These are phyloP conservation scores for Saccostrea echinata DNA, from an alignment of 1,140 invertebrate species.

Conservation along the genomic window DNA sequence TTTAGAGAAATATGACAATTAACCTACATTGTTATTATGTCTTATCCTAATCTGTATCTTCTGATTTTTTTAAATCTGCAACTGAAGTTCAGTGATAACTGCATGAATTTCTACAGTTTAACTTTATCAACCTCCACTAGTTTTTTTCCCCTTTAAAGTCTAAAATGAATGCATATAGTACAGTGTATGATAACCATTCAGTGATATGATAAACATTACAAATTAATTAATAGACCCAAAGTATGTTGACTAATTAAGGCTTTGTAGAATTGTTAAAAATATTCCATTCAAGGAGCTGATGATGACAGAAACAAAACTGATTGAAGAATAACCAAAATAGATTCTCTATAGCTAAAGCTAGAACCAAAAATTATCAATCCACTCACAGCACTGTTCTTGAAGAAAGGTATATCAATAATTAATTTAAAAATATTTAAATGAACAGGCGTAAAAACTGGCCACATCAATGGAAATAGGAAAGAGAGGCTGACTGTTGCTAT, in stretches of 20 bases:
- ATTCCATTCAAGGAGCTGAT: not conserved
- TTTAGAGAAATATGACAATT: no score
- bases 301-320: not conserved
- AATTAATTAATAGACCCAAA: not conserved
- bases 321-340: not conserved
- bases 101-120: not conserved
- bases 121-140: not conserved
- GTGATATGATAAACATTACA: not conserved
- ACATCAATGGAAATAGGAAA: not conserved
- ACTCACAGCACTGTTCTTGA: not conserved
- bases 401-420: conserved; percentile 14
- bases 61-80: no score
- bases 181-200: not conserved
- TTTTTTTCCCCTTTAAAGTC: not conserved
- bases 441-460: not conserved
- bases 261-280: not conserved
- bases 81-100: no score
- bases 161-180: not conserved
- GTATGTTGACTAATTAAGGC: not conserved
- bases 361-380: not conserved
- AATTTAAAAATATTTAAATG: conserved; percentile 1
- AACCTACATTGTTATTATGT: no score
- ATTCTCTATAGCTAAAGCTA: not conserved
- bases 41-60: no score
- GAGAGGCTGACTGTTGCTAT: not conserved